phyloP scores from a whole-genome alignment of 2,113 vertebrate species.

The Erythrolamprus reginae region DNA sequence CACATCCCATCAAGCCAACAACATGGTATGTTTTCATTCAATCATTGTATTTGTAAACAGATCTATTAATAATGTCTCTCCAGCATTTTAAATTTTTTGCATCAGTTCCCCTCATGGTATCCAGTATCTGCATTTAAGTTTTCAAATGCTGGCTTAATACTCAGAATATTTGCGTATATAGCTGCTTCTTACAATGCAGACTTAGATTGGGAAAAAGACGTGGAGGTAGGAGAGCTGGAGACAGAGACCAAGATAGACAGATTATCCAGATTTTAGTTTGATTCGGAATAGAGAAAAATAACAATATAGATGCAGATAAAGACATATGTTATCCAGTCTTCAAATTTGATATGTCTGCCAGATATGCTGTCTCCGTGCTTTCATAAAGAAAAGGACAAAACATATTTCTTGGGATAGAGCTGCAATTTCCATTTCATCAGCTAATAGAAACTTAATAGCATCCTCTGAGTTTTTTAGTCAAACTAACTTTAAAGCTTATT shows the following conservation, averaged over 20 bases:
- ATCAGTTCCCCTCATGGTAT: neutral
- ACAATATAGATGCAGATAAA: neutral
- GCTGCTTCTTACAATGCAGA: neutral
- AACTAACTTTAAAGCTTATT: neutral
- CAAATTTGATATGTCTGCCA: neutral
- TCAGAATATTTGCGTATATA: neutral
- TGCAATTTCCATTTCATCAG: neutral
- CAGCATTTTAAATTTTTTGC: neutral
- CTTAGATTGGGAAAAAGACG: neutral
- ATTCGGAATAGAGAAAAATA: neutral
- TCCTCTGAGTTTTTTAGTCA: neutral
- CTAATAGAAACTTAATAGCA: neutral
- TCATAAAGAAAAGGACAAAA: neutral
- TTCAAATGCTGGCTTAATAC: neutral
- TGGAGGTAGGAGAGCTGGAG: neutral
- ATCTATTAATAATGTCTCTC: neutral
- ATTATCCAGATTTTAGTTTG: neutral
- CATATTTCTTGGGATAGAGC: neutral
- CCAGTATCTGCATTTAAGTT: neutral
- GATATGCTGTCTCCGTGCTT: neutral
- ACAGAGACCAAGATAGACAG: neutral
- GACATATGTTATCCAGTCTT: neutral
- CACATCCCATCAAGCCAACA: neutral
- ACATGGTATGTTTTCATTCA: neutral
- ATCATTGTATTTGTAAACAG: neutral